A percentile compares a stretch with the other conserved stretches of the same genome.
phyloP scores from a whole-genome alignment of 2,113 vertebrate species.

The Columba janthina region DNA sequence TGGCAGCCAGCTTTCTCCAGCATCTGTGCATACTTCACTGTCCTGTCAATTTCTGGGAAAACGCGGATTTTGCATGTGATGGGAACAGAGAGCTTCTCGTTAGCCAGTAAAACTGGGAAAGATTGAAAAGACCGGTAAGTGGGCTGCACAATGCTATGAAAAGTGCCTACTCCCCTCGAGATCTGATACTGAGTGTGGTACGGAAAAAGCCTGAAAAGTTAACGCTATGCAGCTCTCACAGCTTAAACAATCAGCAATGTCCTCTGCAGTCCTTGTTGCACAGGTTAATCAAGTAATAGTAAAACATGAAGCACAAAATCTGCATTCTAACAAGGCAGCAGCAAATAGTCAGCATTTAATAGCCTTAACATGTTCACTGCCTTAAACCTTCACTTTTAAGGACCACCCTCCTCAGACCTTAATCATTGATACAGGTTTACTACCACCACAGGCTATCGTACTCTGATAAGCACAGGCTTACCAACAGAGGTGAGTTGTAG shows the following conservation, averaged over 20 bases:
- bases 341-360: not conserved
- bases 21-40: slow-evolving; percentile 92
- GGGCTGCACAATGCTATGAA: slow-evolving; percentile 24
- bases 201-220: not conserved
- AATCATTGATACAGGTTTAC: not conserved
- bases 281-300: not conserved
- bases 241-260: not conserved
- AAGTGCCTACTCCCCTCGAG: not conserved
- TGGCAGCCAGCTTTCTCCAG: slow-evolving; percentile 97
- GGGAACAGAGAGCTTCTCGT: slow-evolving; percentile 92
- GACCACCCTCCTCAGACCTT: not conserved
- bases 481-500: not conserved
- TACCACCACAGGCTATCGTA: not conserved
- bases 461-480: not conserved
- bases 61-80: slow-evolving; percentile 98
- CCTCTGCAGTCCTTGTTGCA: not conserved
- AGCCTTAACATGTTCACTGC: not conserved
- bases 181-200: not conserved
- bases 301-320: not conserved
- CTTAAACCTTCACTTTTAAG: not conserved
- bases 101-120: slow-evolving; percentile 86
- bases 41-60: slow-evolving; percentile 92
- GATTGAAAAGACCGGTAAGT: slow-evolving; percentile 32
- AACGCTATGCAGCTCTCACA: not conserved
- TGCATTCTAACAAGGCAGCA: not conserved